Base-by-base conservation (phyloP, 2,797 vertebrate genomes). In the Ficedula albicollis region DNA sequence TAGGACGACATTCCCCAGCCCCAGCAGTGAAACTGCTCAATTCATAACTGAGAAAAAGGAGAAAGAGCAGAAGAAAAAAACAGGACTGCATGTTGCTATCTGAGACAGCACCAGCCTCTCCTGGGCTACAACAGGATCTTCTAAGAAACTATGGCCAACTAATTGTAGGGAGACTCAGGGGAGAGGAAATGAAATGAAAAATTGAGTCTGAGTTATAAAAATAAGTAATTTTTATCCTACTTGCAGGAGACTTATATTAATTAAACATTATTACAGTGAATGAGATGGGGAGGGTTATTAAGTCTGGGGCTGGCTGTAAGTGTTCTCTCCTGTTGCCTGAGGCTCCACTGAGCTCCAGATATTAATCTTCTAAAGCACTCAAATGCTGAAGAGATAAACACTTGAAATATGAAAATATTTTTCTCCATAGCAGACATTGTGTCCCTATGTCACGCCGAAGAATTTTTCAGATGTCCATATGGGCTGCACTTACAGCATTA, bases 191-290 rank as follows among this genome's bases (percentile, higher is more conserved):
- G 96, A 98, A 98, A 97, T 97, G 97, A 97, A 98, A 98, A 98
- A 98, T 97, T 96, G 95, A 97, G 96, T 94, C 97, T 97, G 97
- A 97, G 96, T 98, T 98, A 98, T 97, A 97, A 98, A 98, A 98
- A 98, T 98, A 98, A 98, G 97, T 97, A 97, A 97, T 97, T 98
- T 97, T 97, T 98, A 94, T 97, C 97, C 97, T 97, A 97, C 95
- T 90, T 98, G 97, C 96, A 98, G 97, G 97, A 98, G 97, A 96
- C 97, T 98, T 97, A 98, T 98, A 98, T 98, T 98, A 98, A 98
- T 98, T 98, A 98, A 98, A 98, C 98, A 98, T 98, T 98, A 98
- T 98, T 98, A 98, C 95, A 95, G 97, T 41, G 95, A 96, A 96
- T 22, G 91, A 96, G 97, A 93, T 84, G 94, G 97, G 97, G 97